Evolutionary conservation across 2,888 invertebrate species (phyloP).

Genomic region (Pyrrhia umbra): DNA sequence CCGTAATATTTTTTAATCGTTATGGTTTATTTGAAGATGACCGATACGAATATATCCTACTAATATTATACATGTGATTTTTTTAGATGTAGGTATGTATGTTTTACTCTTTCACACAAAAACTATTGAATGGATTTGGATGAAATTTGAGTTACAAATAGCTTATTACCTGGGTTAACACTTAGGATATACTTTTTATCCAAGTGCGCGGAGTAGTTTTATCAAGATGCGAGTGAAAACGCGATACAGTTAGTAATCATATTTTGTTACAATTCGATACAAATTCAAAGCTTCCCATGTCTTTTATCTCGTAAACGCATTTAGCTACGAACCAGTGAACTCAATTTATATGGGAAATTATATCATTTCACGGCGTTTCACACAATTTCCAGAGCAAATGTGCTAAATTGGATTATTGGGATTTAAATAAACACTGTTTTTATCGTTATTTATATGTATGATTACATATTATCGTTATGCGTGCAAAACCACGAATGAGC

Average conservation of each 20-base stretch:
- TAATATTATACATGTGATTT: too few relatives aligned
- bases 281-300: slow-evolving; percentile 24
- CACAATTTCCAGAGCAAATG: slow-evolving; percentile 17
- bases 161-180: too few relatives aligned
- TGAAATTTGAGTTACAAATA: too few relatives aligned
- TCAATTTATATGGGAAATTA: slow-evolving; percentile 39
- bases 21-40: neutral
- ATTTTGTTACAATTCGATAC: too few relatives aligned
- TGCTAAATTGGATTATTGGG: slow-evolving; percentile 2
- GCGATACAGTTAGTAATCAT: neutral
- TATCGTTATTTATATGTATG: neutral
- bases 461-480: neutral
- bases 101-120: too few relatives aligned
- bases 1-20: slow-evolving; percentile 2
- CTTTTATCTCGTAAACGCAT: slow-evolving; percentile 21
- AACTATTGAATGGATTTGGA: too few relatives aligned
- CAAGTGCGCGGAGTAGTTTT: too few relatives aligned
- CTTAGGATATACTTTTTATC: too few relatives aligned
- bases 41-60: neutral
- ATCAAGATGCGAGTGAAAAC: too few relatives aligned
- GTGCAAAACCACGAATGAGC: neutral
- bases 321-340: slow-evolving; percentile 34
- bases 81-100: too few relatives aligned
- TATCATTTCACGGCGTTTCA: slow-evolving; percentile 32
- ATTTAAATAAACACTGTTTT: neutral